Conservation (phyloP, 1,140 invertebrate species). For the Nymphalis io region DNA sequence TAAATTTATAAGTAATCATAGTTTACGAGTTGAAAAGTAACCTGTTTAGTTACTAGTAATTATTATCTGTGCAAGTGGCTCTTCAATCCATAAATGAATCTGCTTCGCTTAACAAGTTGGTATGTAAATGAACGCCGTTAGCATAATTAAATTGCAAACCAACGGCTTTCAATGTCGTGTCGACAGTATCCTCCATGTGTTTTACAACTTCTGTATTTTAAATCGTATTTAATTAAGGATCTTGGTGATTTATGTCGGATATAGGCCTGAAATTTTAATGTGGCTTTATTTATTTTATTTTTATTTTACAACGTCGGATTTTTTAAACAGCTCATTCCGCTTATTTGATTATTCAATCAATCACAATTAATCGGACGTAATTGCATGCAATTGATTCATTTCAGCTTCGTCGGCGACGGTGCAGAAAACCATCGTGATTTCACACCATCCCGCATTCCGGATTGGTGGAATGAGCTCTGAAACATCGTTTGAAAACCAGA, state of each 20-base stretch:
- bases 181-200: background rate
- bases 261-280: constrained; percentile 1
- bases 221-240: constrained; percentile 9
- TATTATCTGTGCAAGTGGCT: background rate
- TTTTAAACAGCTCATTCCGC: background rate
- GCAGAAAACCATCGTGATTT: too few species aligned
- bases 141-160: constrained; percentile 12
- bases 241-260: constrained; percentile 2
- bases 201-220: background rate
- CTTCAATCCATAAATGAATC: constrained; percentile 4
- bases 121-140: constrained; percentile 7
- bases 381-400: too few species aligned
- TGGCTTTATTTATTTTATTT: background rate
- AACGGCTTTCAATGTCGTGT: constrained; percentile 2
- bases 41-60: background rate
- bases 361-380: too few species aligned
- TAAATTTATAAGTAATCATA: too few species aligned
- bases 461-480: too few species aligned
- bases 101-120: background rate
- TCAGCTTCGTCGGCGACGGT: too few species aligned
- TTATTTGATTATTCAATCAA: too few species aligned
- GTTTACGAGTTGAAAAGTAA: too few species aligned
- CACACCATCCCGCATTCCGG: too few species aligned
- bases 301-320: background rate
- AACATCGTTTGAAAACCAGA: too few species aligned